A percentile compares a stretch with the other conserved stretches of the same genome.
Evolutionary conservation across 1,140 invertebrate species (phyloP).

Genomic region (Drosophila rufa): DNA sequence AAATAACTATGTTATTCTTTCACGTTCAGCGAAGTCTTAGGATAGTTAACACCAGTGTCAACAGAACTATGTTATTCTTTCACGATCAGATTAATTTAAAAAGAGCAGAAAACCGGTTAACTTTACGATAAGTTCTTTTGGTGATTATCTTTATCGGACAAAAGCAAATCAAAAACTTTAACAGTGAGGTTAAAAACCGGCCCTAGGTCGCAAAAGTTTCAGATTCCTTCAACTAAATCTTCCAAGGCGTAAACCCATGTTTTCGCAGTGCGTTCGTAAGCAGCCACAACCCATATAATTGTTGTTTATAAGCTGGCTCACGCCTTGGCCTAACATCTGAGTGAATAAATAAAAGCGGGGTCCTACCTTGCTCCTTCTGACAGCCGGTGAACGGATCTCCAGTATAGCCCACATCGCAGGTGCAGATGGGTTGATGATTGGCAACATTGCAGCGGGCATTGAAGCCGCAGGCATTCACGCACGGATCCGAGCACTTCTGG

Average conservation of each 20-base stretch:
- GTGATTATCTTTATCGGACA: no score
- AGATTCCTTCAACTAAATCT: conserved; percentile 31
- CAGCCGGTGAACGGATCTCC: conserved; percentile 92
- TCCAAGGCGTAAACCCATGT: conserved; percentile 59
- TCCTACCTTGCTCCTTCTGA: conserved; percentile 87
- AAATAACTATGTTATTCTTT: no score
- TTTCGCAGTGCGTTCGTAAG: conserved; percentile 39
- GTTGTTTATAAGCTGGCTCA: conserved; percentile 52
- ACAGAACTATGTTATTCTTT: no score
- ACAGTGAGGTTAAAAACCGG: no score
- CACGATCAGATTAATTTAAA: no score
- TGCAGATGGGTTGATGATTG: conserved; percentile 90
- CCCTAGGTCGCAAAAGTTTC: conserved; percentile 47
- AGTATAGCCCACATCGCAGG: conserved; percentile 89
- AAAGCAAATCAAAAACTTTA: no score
- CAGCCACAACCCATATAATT: conserved; percentile 47
- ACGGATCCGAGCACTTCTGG: conserved; percentile 89
- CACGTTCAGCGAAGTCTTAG: no score
- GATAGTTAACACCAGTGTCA: no score
- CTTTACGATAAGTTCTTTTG: no score
- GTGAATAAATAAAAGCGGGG: conserved; percentile 38
- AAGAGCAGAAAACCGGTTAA: no score
- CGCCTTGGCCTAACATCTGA: conserved; percentile 65
- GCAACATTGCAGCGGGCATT: conserved; percentile 90
- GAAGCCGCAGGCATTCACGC: conserved; percentile 89